Conservation (phyloP, 1,140 invertebrate species). For the Papilio dardanus region DNA sequence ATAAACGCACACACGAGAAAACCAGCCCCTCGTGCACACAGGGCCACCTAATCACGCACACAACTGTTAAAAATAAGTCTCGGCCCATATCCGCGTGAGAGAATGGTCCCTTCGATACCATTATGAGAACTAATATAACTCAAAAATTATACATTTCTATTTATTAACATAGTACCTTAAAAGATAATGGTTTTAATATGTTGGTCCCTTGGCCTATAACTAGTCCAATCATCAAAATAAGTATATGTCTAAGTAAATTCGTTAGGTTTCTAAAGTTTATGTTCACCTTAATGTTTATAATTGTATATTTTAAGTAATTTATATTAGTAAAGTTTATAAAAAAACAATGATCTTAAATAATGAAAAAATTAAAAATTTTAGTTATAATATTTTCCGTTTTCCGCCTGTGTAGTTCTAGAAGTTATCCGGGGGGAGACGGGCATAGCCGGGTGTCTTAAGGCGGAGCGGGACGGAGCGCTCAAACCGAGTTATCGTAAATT, state of each 20-base stretch:
- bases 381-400: conserved; percentile 49
- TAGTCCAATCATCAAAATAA: no score
- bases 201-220: not conserved
- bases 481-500: conserved; percentile 77
- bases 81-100: conserved; percentile 69
- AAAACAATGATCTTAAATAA: no score
- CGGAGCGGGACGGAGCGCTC: conserved; percentile 63
- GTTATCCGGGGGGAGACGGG: conserved; percentile 69
- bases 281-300: not conserved
- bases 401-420: conserved; percentile 66
- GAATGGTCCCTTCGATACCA: conserved; percentile 50
- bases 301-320: no score
- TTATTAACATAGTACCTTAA: not conserved
- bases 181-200: not conserved
- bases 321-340: no score
- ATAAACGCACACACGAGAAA: conserved; percentile 61
- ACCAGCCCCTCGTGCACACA: conserved; percentile 55
- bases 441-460: conserved; percentile 71
- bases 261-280: not conserved
- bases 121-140: conserved; percentile 45
- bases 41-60: conserved; percentile 55
- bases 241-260: no score
- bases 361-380: conserved; percentile 35
- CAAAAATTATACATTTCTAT: not conserved
- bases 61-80: conserved; percentile 70